A percentile compares a stretch with the other conserved stretches of the same genome.
These are phyloP conservation scores for Ceraclea dissimilis DNA, from an alignment of 2,888 invertebrate species.

Conservation along the genomic window DNA sequence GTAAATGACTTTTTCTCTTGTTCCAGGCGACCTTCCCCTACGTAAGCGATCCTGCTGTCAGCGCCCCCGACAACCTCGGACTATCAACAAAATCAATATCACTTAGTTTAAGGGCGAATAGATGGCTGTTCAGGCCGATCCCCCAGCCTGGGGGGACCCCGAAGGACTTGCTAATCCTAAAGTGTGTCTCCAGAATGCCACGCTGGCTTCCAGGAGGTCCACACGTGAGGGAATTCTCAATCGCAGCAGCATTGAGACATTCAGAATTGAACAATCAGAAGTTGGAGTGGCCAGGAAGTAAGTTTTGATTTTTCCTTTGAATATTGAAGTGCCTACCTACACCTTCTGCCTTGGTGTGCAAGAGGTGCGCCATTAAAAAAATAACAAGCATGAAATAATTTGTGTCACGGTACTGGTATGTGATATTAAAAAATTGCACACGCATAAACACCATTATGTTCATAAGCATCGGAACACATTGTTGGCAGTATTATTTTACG, in stretches of 20 bases:
- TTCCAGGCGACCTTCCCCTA: conserved; percentile 17
- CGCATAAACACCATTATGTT: too few species aligned
- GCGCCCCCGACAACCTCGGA: conserved; percentile 13
- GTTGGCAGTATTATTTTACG: too few species aligned
- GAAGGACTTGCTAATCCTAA: conserved; percentile 5
- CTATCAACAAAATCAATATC: conserved; percentile 19
- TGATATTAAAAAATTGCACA: too few species aligned
- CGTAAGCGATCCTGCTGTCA: conserved; percentile 15
- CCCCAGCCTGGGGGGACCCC: background rate
- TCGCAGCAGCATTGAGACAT: conserved; percentile 16
- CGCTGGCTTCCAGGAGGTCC: conserved; percentile 22
- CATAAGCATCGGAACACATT: too few species aligned
- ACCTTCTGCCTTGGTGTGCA: too few species aligned
- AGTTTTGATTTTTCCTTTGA: too few species aligned
- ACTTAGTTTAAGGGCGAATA: conserved; percentile 18
- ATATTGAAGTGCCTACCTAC: too few species aligned
- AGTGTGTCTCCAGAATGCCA: conserved; percentile 21
- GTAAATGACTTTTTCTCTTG: too few species aligned
- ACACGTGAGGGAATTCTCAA: conserved; percentile 20
- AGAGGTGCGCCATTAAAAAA: too few species aligned
- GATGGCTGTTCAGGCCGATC: conserved; percentile 15
- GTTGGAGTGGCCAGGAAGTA: conserved; percentile 20
- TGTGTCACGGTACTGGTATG: too few species aligned
- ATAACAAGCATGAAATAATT: too few species aligned
- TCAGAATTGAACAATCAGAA: conserved; percentile 16